These are phyloP conservation scores for Hemitrygon akajei DNA, from an alignment of 2,797 vertebrate species.

Conservation along the genomic window DNA sequence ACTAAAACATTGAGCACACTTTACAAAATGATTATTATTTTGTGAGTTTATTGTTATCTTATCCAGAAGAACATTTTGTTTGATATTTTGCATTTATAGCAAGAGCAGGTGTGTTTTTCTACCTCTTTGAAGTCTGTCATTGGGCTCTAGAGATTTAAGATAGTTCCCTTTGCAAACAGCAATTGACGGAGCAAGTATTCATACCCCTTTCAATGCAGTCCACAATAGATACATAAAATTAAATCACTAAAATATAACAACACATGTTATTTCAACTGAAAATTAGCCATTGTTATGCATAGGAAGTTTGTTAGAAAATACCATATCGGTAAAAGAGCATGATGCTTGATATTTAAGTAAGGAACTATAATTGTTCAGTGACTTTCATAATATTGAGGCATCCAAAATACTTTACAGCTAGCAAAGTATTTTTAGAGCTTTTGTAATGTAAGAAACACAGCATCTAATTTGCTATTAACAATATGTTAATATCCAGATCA, in stretches of 20 bases:
- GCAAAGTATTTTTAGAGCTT: not conserved
- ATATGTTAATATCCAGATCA: not conserved
- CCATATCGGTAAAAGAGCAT: not conserved
- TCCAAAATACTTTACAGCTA: not conserved
- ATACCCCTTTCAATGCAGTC: not conserved
- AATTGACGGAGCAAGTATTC: not conserved
- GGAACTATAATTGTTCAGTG: not conserved
- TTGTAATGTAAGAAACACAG: not conserved
- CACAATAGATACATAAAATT: not conserved
- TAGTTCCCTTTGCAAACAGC: not conserved
- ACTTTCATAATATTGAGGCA: not conserved
- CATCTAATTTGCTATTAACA: not conserved
- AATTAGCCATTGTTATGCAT: no score
- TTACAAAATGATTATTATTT: not conserved
- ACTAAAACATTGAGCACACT: not conserved
- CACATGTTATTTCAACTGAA: not conserved
- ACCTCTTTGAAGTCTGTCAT: not conserved
- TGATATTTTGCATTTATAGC: not conserved
- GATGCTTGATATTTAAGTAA: not conserved
- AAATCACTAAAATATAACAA: not conserved
- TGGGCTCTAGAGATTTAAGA: not conserved
- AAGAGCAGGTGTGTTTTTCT: not conserved
- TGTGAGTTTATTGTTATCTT: not conserved
- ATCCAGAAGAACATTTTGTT: not conserved
- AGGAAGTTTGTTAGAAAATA: not conserved